A percentile compares a stretch with the other conserved stretches of the same genome.
These are phyloP conservation scores for Pipra filicauda DNA, from an alignment of 2,113 vertebrate genomes.

Conservation along the genomic window DNA sequence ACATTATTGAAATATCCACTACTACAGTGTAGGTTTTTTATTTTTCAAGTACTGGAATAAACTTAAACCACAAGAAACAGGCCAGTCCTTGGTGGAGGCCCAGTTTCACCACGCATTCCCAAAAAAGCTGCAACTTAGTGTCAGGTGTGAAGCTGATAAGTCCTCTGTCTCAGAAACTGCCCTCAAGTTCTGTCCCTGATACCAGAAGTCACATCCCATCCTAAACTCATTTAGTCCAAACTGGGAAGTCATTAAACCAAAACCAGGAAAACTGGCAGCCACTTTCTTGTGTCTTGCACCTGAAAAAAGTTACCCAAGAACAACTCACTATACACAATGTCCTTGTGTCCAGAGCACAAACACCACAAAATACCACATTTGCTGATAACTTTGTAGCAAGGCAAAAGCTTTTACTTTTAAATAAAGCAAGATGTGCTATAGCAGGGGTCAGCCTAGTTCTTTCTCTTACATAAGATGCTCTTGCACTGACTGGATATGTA, in stretches of 20 bases:
- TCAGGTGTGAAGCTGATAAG: neutral
- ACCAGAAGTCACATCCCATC: neutral
- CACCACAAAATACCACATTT: neutral
- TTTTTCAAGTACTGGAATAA: neutral
- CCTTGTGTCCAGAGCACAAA: neutral
- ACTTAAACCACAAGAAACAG: neutral
- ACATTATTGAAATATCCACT: neutral
- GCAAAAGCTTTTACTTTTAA: neutral
- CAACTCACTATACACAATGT: neutral
- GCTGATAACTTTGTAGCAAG: neutral
- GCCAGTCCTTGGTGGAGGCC: neutral
- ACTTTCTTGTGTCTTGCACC: neutral
- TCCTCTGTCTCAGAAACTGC: neutral
- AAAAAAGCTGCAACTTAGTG: neutral
- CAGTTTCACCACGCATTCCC: neutral
- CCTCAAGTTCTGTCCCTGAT: neutral
- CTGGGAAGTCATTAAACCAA: neutral
- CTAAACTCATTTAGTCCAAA: neutral
- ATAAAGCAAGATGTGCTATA: neutral
- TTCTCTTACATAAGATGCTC: neutral
- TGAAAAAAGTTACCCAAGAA: neutral
- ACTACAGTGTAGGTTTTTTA: neutral
- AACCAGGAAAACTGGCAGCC: neutral
- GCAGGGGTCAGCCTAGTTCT: neutral
- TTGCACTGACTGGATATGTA: neutral